These are phyloP conservation scores for Scaptomyza montana DNA, from an alignment of 1,140 invertebrate species.

Conservation along the genomic window DNA sequence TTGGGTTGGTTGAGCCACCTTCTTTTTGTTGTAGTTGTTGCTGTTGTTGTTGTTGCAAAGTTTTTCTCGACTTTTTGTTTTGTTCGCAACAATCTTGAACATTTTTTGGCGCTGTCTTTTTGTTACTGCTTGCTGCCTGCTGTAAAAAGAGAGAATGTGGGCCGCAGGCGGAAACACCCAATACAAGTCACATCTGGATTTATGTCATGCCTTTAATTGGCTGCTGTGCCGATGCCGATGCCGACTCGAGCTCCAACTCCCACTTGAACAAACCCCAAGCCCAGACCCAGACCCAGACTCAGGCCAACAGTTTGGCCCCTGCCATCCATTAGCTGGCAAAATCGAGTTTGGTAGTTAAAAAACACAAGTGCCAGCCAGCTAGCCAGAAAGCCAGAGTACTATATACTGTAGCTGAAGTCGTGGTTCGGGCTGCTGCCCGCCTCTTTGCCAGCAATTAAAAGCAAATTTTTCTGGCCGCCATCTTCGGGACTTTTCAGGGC, in stretches of 20 bases:
- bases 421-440: neutral
- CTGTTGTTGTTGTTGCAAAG: slow-evolving; percentile 15
- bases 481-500: slow-evolving; percentile 64
- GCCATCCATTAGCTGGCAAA: slow-evolving; percentile 76
- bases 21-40: no score
- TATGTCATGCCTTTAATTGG: slow-evolving; percentile 84
- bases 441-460: slow-evolving; percentile 69
- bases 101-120: slow-evolving; percentile 54
- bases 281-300: slow-evolving; percentile 14
- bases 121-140: slow-evolving; percentile 50
- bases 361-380: slow-evolving; percentile 66
- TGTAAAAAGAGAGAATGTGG: slow-evolving; percentile 68
- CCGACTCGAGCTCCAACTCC: slow-evolving; percentile 10
- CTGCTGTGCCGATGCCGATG: slow-evolving; percentile 76
- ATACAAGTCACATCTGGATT: slow-evolving; percentile 84
- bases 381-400: slow-evolving; percentile 14
- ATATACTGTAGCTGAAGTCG: no score
- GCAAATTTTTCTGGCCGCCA: slow-evolving; percentile 73
- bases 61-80: slow-evolving; percentile 67
- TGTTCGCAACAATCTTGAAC: slow-evolving; percentile 77
- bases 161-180: slow-evolving; percentile 83
- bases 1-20: slow-evolving; percentile 10
- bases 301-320: slow-evolving; percentile 59
- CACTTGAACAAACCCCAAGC: neutral
- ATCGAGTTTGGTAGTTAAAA: slow-evolving; percentile 65